Percentiles rank a stretch among this genome's conserved stretches.
phyloP scores from a whole-genome alignment of 2,888 invertebrate species.

The Mimachlamys varia region DNA sequence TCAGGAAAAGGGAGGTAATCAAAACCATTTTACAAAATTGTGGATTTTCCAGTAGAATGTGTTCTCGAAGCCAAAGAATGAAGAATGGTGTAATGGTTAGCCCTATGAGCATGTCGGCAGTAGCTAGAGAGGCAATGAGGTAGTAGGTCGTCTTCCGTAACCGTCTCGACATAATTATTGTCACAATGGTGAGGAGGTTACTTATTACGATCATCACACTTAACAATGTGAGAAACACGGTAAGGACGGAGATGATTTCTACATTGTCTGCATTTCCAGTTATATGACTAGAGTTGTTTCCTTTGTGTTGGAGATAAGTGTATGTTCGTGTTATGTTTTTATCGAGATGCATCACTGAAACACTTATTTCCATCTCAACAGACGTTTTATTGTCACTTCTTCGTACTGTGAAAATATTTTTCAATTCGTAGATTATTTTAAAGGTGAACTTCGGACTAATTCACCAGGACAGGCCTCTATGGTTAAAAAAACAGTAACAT shows the following conservation, averaged over 20 bases:
- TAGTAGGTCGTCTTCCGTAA: neutral
- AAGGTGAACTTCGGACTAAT: too few species aligned
- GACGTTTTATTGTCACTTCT: too few species aligned
- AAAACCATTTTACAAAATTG: neutral
- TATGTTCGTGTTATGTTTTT: neutral
- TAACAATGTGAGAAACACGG: neutral
- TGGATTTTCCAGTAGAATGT: neutral
- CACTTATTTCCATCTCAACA: too few species aligned
- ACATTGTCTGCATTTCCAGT: neutral
- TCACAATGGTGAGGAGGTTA: neutral
- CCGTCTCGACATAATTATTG: neutral
- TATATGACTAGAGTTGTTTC: neutral
- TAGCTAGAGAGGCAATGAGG: neutral
- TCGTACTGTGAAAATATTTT: too few species aligned
- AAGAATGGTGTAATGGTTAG: neutral
- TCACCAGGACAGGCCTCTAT: too few species aligned
- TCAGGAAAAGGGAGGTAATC: neutral
- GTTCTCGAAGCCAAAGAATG: neutral
- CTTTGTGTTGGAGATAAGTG: neutral
- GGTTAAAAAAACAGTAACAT: too few species aligned
- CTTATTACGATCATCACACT: neutral
- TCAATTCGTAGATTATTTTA: too few species aligned
- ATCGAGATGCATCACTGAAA: neutral
- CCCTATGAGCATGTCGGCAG: neutral
- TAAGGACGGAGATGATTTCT: neutral